These are phyloP conservation scores for Crocallis elinguaria DNA, from an alignment of 2,888 invertebrate genomes.

Conservation along the genomic window DNA sequence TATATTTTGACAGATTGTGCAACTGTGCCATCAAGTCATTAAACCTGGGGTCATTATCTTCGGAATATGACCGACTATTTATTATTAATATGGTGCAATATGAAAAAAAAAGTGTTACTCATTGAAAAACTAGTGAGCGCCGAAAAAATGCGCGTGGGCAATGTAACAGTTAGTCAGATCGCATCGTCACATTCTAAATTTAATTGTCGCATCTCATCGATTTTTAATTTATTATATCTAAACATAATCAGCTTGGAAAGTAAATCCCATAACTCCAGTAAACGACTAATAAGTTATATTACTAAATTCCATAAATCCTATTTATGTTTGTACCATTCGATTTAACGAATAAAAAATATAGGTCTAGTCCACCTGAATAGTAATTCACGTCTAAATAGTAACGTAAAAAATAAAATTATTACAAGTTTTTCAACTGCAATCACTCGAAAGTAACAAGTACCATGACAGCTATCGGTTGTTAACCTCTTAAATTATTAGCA, in stretches of 20 bases:
- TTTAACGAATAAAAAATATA: slow-evolving; percentile 16
- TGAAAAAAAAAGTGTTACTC: slow-evolving; percentile 57
- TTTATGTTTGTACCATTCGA: slow-evolving; percentile 12
- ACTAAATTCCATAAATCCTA: slow-evolving; percentile 5
- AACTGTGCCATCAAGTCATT: slow-evolving; percentile 44
- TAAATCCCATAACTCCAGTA: too few species aligned
- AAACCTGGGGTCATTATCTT: slow-evolving; percentile 49
- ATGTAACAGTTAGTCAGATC: slow-evolving; percentile 58
- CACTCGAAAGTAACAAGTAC: not conserved
- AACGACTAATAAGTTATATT: not conserved
- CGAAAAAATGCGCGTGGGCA: slow-evolving; percentile 65
- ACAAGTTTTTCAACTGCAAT: not conserved
- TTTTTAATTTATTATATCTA: not conserved
- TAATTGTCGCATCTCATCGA: slow-evolving; percentile 16
- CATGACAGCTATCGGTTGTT: slow-evolving; percentile 51
- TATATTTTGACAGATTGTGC: slow-evolving; percentile 25
- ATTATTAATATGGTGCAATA: slow-evolving; percentile 51
- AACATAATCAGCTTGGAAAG: too few species aligned
- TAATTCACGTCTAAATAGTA: not conserved
- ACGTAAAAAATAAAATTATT: not conserved
- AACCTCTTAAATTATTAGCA: slow-evolving; percentile 48
- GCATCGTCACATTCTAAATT: slow-evolving; percentile 40
- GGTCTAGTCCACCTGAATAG: slow-evolving; percentile 8
- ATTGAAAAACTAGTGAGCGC: slow-evolving; percentile 50
- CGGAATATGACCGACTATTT: slow-evolving; percentile 32